Percentiles rank a stretch among this genome's conserved stretches.
phyloP scores from a whole-genome alignment of 2,797 vertebrate species.

The Sylvia borin region DNA sequence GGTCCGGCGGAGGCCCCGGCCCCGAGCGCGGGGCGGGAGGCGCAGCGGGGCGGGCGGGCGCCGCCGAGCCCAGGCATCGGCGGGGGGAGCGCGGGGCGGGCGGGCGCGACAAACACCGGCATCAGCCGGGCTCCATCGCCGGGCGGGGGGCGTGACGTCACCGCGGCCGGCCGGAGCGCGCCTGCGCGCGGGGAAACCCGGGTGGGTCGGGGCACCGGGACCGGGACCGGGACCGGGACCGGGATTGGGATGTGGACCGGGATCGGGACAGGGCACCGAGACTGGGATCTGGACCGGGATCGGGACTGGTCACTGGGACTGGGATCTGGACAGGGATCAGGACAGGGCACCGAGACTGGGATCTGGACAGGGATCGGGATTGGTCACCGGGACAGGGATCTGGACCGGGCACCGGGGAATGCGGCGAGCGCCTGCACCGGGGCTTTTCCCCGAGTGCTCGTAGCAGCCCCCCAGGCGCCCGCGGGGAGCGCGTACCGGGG shows the following conservation, averaged over 20 bases:
- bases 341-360: too few species aligned
- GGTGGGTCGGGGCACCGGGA: background rate
- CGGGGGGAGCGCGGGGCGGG: background rate
- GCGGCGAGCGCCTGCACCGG: background rate
- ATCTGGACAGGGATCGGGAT: too few species aligned
- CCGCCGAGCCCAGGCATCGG: background rate
- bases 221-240: too few species aligned
- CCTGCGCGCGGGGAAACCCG: background rate
- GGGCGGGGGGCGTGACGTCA: slow-evolving; percentile 27
- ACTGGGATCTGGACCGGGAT: too few species aligned
- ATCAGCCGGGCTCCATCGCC: background rate
- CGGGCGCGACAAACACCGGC: slow-evolving; percentile 35
- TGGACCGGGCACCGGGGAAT: too few species aligned
- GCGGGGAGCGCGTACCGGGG: background rate
- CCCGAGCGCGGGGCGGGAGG: background rate
- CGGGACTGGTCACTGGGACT: background rate
- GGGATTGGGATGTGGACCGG: too few species aligned
- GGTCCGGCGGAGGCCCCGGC: background rate
- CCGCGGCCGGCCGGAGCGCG: background rate
- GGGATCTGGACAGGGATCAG: too few species aligned
- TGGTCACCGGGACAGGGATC: background rate
- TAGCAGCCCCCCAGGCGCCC: background rate
- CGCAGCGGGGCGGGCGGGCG: background rate
- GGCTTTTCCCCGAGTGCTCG: background rate
- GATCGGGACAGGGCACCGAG: too few species aligned